Percentiles rank a stretch among this genome's conserved stretches.
Evolutionary conservation across 2,113 vertebrate genomes (phyloP).

Genomic region (Callospermophilus lateralis): DNA sequence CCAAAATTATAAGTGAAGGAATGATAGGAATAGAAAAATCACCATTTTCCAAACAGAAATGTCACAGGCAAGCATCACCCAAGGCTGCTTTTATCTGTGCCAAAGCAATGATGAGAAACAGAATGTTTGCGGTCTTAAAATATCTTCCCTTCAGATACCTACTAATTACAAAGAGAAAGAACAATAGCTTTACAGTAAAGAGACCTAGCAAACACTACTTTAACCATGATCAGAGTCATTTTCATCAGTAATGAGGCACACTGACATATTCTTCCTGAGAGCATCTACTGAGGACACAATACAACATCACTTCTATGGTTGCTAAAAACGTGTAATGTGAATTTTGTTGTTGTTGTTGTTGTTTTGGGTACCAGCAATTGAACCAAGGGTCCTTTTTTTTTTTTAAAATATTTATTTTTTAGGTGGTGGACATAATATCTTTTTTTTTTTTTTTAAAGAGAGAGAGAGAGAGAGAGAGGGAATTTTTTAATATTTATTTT

Average conservation of each 20-base stretch:
- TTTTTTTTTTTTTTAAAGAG: too few relatives aligned
- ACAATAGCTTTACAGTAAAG: neutral
- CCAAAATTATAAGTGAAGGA: slow-evolving; percentile 1
- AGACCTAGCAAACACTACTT: neutral
- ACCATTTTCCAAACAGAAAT: neutral
- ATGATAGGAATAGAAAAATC: neutral
- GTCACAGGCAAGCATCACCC: neutral
- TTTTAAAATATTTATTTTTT: too few relatives aligned
- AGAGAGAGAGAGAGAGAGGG: too few relatives aligned
- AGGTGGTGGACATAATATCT: too few relatives aligned
- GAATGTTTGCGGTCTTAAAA: neutral
- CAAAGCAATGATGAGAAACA: slow-evolving; percentile 21
- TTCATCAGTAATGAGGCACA: neutral
- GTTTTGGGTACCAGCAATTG: too few relatives aligned
- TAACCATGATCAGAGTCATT: neutral
- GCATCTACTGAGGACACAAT: neutral
- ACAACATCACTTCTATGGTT: too few relatives aligned
- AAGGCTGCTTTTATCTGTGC: neutral
- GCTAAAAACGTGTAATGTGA: neutral
- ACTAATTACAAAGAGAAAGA: slow-evolving; percentile 25
- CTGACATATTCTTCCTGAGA: neutral
- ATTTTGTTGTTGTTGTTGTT: too few relatives aligned
- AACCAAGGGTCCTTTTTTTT: too few relatives aligned
- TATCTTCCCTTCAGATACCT: neutral
- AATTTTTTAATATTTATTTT: too few relatives aligned